phyloP scores from a whole-genome alignment of 2,888 invertebrate species.

The Drosophila hawaiiensis region DNA sequence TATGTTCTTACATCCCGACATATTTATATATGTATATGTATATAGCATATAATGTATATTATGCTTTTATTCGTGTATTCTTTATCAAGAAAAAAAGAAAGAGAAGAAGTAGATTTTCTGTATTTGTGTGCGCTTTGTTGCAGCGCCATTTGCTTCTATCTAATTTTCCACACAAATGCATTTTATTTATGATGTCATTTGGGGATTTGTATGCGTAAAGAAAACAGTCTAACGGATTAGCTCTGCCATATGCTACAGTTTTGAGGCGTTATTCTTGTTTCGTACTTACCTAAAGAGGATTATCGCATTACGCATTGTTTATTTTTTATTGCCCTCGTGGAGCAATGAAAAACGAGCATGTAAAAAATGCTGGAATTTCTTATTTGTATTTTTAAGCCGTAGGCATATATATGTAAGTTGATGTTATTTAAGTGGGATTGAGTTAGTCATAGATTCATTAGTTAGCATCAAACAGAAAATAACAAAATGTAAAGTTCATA shows the following conservation, averaged over 20 bases:
- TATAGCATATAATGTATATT: no score
- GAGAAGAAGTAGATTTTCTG: slow-evolving; percentile 39
- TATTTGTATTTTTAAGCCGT: no score
- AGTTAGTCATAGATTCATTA: neutral
- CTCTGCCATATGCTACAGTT: slow-evolving; percentile 27
- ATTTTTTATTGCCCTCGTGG: neutral
- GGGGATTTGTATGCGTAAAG: slow-evolving; percentile 41
- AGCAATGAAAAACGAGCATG: neutral
- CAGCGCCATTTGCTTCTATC: slow-evolving; percentile 42
- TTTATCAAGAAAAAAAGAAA: slow-evolving; percentile 37
- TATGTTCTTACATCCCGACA: slow-evolving; percentile 40
- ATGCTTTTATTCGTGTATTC: neutral
- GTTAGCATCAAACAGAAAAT: neutral
- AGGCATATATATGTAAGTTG: neutral
- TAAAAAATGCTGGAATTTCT: slow-evolving; percentile 2
- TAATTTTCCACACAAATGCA: slow-evolving; percentile 76
- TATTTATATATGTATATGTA: neutral
- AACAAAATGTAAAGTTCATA: neutral
- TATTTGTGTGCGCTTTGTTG: slow-evolving; percentile 38
- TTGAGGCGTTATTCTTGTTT: slow-evolving; percentile 6
- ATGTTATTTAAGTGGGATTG: neutral
- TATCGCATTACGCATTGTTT: neutral
- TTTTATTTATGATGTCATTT: slow-evolving; percentile 75
- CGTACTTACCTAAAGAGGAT: slow-evolving; percentile 16
- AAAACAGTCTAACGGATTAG: slow-evolving; percentile 12